A percentile compares a stretch with the other conserved stretches of the same genome.
Conservation (phyloP, 2,797 vertebrate genomes). For the Clarias fuscus region DNA sequence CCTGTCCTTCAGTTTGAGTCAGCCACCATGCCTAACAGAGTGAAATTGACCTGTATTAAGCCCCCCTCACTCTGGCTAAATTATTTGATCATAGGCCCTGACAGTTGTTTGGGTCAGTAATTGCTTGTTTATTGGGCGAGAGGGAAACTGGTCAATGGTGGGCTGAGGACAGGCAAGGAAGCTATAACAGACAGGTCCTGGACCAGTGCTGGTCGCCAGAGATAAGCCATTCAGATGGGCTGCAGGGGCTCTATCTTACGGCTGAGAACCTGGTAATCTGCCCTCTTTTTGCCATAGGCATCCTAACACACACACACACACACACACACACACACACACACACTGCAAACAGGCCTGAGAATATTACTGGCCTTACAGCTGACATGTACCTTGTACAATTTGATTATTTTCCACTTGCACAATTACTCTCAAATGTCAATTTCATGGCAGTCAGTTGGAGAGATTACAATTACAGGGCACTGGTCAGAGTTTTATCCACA, state of each 20-base stretch:
- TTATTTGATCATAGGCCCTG: conserved; percentile 85
- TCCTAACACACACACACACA: conserved; percentile 61
- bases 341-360: conserved; percentile 63
- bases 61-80: conserved; percentile 79
- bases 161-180: conserved; percentile 68
- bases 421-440: conserved; percentile 97
- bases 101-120: conserved; percentile 84
- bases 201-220: conserved; percentile 71
- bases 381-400: conserved; percentile 71
- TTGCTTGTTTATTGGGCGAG: conserved; percentile 83
- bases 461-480: conserved; percentile 83
- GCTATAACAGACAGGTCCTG: conserved; percentile 67
- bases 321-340: conserved; percentile 66
- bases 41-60: conserved; percentile 86
- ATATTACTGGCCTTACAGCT: conserved; percentile 74
- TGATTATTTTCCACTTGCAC: conserved; percentile 75
- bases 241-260: conserved; percentile 72
- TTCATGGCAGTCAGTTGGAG: conserved; percentile 84
- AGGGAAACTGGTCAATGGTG: conserved; percentile 76
- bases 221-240: conserved; percentile 83
- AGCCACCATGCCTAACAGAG: conserved; percentile 85
- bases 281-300: conserved; percentile 69
- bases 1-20: conserved; percentile 67
- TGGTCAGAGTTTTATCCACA: conserved; percentile 63
- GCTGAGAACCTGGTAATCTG: conserved; percentile 73